Conservation (phyloP, 2,797 vertebrate genomes). For the Odontamblyopus rebecca region DNA sequence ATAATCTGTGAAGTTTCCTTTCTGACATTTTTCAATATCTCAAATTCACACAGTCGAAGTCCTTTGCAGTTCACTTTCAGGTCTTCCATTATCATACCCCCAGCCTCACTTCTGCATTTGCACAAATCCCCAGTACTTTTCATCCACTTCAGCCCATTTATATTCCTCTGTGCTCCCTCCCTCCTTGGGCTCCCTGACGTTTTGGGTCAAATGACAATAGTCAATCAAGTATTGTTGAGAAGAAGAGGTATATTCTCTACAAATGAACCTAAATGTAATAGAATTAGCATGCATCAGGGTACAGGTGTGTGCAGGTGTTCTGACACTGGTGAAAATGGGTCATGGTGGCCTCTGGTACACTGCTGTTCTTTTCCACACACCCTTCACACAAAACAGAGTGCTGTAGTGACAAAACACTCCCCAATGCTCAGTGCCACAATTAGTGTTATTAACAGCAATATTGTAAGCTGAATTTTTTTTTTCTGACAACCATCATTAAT, state of each 20-base stretch:
- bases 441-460: no score
- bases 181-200: conserved; percentile 39
- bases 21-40: conserved; percentile 10
- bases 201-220: conserved; percentile 16
- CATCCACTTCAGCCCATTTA: conserved; percentile 71
- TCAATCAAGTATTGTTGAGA: background rate
- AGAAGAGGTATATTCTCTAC: background rate
- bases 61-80: conserved; percentile 68
- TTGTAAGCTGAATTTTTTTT: no score
- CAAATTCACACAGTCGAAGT: conserved; percentile 42
- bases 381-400: no score
- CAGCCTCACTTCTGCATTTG: conserved; percentile 67
- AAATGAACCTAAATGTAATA: conserved; percentile 1
- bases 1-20: background rate
- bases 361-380: conserved; percentile 13
- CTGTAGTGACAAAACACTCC: no score
- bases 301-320: conserved; percentile 49
- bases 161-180: conserved; percentile 56
- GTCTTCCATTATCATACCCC: background rate
- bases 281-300: conserved; percentile 28
- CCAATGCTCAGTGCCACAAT: no score
- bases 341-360: conserved; percentile 24
- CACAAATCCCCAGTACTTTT: conserved; percentile 77
- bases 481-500: no score
- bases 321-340: conserved; percentile 54